Percentiles rank a stretch among this genome's conserved stretches.
phyloP scores from a whole-genome alignment of 2,797 vertebrate genomes.

The Labroides dimidiatus region DNA sequence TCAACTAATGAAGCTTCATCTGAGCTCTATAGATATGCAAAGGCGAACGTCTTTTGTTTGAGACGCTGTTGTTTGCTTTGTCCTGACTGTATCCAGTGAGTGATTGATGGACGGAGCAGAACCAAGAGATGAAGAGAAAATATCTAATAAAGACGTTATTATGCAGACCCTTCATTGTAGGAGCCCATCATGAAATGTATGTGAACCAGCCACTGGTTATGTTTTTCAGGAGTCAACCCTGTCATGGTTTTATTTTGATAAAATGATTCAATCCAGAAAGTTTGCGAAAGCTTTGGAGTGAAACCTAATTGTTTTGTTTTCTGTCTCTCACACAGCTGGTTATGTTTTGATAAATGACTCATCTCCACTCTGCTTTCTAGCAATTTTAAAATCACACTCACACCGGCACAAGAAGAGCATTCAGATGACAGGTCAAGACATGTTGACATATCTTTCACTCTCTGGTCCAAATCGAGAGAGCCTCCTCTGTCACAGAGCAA shows the following conservation, averaged over 20 bases:
- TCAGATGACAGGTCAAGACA: slow-evolving; percentile 47
- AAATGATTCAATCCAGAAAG: background rate
- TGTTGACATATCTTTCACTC: slow-evolving; percentile 47
- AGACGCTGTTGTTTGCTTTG: background rate
- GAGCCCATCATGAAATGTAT: background rate
- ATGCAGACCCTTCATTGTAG: background rate
- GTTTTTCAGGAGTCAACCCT: background rate
- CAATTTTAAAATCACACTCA: slow-evolving; percentile 38
- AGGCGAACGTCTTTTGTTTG: background rate
- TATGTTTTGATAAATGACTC: slow-evolving; percentile 47
- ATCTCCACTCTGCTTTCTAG: slow-evolving; percentile 38
- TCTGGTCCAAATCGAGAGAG: slow-evolving; percentile 18
- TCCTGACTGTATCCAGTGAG: slow-evolving; percentile 9
- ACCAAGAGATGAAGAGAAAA: background rate
- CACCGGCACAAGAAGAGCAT: slow-evolving; percentile 16
- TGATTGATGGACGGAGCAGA: background rate
- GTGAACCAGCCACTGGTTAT: background rate
- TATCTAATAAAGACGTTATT: background rate
- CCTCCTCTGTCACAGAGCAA: slow-evolving; percentile 15
- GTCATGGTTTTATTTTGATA: background rate
- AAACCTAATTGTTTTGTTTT: slow-evolving; percentile 2
- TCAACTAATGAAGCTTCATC: background rate
- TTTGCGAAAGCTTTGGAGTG: background rate
- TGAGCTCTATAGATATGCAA: background rate
- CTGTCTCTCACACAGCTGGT: slow-evolving; percentile 23